phyloP scores from a whole-genome alignment of 2,113 vertebrate genomes.

The Nyctibius bracteatus region DNA sequence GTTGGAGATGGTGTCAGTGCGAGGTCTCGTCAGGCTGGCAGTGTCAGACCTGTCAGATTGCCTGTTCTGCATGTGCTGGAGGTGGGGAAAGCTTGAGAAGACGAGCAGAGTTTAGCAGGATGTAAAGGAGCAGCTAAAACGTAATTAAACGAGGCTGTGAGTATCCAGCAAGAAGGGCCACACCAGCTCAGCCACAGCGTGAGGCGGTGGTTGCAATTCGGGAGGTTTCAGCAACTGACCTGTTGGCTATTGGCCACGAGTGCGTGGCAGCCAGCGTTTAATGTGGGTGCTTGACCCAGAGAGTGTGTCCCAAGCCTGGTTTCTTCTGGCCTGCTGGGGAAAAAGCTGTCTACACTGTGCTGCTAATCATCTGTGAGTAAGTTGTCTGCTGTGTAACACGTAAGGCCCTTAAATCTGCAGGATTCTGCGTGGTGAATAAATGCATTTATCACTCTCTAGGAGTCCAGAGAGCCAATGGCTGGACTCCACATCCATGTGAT shows the following conservation, averaged over 20 bases:
- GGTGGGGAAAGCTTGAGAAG: not conserved
- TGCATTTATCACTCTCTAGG: not conserved
- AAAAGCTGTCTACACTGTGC: not conserved
- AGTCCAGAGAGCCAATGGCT: not conserved
- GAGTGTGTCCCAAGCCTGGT: not conserved
- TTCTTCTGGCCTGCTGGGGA: not conserved
- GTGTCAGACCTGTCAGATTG: not conserved
- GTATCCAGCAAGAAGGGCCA: not conserved
- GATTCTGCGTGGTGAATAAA: not conserved
- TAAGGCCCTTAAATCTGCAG: not conserved
- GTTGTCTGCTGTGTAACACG: not conserved
- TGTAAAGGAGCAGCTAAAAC: not conserved
- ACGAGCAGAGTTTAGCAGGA: not conserved
- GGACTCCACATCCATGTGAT: not conserved
- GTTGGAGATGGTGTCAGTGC: accelerated
- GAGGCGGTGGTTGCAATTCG: accelerated
- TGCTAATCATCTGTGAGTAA: not conserved
- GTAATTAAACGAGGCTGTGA: not conserved
- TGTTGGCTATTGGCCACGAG: accelerated
- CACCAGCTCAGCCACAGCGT: not conserved
- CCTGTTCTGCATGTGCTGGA: accelerated
- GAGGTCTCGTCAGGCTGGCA: not conserved
- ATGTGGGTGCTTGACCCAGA: not conserved
- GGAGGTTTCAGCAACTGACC: not conserved
- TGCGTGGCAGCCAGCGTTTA: not conserved